A percentile compares a stretch with the other conserved stretches of the same genome.
These are phyloP conservation scores for Meiosimyza decipiens DNA, from an alignment of 2,888 invertebrate genomes.

Conservation along the genomic window DNA sequence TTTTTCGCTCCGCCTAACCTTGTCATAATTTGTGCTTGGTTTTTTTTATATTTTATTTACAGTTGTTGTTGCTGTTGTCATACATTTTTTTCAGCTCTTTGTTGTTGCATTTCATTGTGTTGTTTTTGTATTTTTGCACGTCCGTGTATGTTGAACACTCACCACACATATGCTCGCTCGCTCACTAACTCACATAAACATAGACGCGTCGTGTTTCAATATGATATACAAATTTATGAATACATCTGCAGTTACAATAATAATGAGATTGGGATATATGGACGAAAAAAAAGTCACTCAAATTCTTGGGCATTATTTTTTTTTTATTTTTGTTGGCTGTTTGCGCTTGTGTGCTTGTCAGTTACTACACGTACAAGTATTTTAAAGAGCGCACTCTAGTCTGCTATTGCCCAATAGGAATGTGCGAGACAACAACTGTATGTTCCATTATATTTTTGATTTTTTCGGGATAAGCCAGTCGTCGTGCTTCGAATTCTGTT, in stretches of 20 bases:
- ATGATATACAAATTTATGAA: no score
- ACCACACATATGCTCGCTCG: no score
- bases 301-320: background rate
- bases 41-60: conserved; percentile 15
- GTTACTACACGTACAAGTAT: no score
- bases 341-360: background rate
- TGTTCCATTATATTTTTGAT: background rate
- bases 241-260: no score
- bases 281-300: conserved; percentile 13
- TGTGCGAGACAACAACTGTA: conserved; percentile 5
- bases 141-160: no score
- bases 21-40: conserved; percentile 63
- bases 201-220: no score
- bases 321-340: background rate
- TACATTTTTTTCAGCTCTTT: no score
- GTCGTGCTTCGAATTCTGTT: conserved; percentile 2
- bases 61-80: background rate
- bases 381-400: background rate
- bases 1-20: conserved; percentile 67
- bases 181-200: no score
- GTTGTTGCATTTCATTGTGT: conserved; percentile 23
- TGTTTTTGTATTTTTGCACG: no score
- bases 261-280: background rate
- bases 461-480: no score
- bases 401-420: conserved; percentile 10